Evolutionary conservation across 2,797 vertebrate genomes (phyloP).

Genomic region (Telmatherina bonti): DNA sequence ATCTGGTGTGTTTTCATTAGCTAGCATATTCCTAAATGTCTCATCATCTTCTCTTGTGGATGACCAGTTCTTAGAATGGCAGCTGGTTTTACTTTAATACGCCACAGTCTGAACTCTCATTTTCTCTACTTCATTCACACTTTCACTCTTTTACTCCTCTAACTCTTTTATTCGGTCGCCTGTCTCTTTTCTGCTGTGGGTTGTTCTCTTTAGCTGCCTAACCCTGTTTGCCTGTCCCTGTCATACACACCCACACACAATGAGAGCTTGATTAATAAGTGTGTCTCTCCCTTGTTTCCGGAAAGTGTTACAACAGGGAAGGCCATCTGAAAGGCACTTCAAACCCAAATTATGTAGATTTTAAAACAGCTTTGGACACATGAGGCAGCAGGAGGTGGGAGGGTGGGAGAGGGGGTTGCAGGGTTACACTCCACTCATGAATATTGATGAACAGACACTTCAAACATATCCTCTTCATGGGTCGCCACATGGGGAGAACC

Average conservation of each 20-base stretch:
- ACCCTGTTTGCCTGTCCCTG: constrained; percentile 17
- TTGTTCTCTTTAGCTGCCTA: constrained; percentile 20
- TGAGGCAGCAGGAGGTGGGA: constrained; percentile 62
- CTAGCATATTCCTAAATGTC: background rate
- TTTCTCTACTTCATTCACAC: background rate
- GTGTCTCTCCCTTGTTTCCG: constrained; percentile 71
- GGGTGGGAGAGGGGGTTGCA: constrained; percentile 18
- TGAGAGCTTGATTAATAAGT: constrained; percentile 81
- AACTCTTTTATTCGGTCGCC: constrained; percentile 6
- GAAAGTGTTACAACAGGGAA: constrained; percentile 76
- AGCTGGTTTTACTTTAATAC: constrained; percentile 28
- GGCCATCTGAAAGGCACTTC: constrained; percentile 84
- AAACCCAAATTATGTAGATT: constrained; percentile 84
- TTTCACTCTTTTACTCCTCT: background rate
- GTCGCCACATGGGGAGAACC: constrained; percentile 57
- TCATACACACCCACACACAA: constrained; percentile 38
- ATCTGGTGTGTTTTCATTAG: background rate
- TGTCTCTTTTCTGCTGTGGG: background rate
- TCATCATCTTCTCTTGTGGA: constrained; percentile 29
- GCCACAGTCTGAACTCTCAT: constrained; percentile 12
- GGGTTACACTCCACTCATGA: constrained; percentile 61
- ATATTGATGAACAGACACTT: constrained; percentile 79
- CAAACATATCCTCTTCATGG: constrained; percentile 68
- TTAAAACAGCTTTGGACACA: constrained; percentile 81
- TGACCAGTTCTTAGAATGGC: constrained; percentile 28